Evolutionary conservation across 2,797 vertebrate species (phyloP), one percentile per base, ranked within the genome.

Genomic region (Margarornis squamiger): DNA sequence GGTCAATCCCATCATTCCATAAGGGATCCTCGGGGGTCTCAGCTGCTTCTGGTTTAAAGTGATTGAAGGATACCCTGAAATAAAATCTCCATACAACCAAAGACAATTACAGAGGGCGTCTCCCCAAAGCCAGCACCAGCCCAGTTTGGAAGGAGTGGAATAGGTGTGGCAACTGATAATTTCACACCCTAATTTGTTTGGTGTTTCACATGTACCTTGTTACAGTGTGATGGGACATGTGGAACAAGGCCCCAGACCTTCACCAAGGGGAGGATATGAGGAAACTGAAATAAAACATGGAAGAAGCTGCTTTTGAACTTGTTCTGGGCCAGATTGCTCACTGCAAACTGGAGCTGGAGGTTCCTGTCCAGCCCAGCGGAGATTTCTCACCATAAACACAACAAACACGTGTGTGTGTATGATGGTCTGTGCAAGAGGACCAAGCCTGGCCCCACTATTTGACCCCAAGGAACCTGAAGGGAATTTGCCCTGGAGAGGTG

Each of bases 141-240:
- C 30, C 9, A 1, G 0, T 12, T 6, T 52, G 43, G 66, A 45
- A 66, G 55, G 5, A 8, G 6, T 26, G 20, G 43, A n/a, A 43
- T 6, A 43, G 21, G 51, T 39, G 18, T 10, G 41, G 4, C 5
- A n/a, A 38, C 19, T 54, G 39, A 32, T 45, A 24, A 18, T 49
- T 39, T 39, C 48, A 49, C 38, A 49, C 26, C 36, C 36, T 55
- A 1, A 24, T 54, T n/a, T 43, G 46, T 13, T 45, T 45, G 12
- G 23, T 36, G 34, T 63, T 67, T 62, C 43, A 36, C 10, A 1
- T 2, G 9, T 38, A 22, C 79, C 0, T 0, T 6, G 6, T 58
- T 58, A 24, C 22, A 3, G 21, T 3, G 2, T 8, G n/a, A 23
- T 38, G 74, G 57, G 39, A 22, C 0, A 4, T 11, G 22, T 2